A percentile compares a stretch with the other conserved stretches of the same genome.
Conservation (phyloP, 2,113 vertebrate species). For the Lycaon pictus region DNA sequence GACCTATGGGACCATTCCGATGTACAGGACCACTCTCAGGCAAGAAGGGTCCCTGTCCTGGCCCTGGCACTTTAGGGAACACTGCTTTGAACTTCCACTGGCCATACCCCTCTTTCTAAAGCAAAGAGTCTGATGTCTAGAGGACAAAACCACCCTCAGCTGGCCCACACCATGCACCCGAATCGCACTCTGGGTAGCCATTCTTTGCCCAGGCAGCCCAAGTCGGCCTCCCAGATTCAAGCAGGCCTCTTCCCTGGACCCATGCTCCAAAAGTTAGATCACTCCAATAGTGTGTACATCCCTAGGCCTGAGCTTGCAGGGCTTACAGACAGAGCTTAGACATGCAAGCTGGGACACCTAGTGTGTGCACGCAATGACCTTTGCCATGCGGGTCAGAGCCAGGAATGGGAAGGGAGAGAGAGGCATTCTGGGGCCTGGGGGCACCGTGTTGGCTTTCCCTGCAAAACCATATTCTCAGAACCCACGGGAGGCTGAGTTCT, state of each 20-base stretch:
- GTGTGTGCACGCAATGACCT: not conserved
- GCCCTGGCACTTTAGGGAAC: not conserved
- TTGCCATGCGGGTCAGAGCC: not conserved
- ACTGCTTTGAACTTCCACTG: not conserved
- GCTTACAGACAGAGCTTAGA: not conserved
- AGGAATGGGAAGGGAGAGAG: not conserved
- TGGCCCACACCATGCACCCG: not conserved
- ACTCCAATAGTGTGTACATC: not conserved
- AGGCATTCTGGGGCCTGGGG: not conserved
- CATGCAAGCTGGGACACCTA: rapidly evolving
- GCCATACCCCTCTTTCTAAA: not conserved
- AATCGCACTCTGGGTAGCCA: not conserved
- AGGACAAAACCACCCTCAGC: not conserved
- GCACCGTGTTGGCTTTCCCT: rapidly evolving
- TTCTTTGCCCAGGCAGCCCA: not conserved
- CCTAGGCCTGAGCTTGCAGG: not conserved
- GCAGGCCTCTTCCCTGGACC: not conserved
- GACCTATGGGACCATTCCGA: not conserved
- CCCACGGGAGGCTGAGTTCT: not conserved
- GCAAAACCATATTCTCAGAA: not conserved
- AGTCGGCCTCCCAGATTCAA: not conserved
- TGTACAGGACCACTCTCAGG: not conserved
- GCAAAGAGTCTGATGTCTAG: not conserved
- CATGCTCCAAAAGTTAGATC: not conserved
- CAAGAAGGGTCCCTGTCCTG: not conserved